Base-by-base conservation (phyloP, 2,888 invertebrate genomes). In the Drosophila fungiperda region DNA sequence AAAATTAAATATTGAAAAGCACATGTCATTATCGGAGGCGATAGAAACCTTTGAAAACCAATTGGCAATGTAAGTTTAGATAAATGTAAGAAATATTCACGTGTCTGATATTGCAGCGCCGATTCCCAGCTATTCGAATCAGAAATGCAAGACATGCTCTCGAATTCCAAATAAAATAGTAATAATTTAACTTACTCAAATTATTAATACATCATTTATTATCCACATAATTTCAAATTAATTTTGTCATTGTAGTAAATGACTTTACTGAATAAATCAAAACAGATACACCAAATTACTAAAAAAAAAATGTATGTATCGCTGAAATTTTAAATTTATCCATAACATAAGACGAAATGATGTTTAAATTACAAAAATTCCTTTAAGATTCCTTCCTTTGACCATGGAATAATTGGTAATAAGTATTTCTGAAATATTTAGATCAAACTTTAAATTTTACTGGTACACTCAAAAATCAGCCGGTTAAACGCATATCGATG, bases 11-110 rank as follows among this genome's bases (percentile, higher is more conserved):
- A 36, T 65, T 9, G 9, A 0, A 1, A 3, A 68, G 11, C 59
- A 73, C 40, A 48, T 26, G 7, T 15, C 49, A 12, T 0, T 70
- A 1, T 32, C 63, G 23, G 26, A 73, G 3, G 63, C 66, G 5
- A 9, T 29, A 1, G 23, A 55, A n/a, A 1, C 9, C 1, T 20
- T 76, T 9, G 62, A 73, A 35, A 48, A 76, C 9, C 33, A 40
- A 6, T 62, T 76, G 1, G 52, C 65, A 17, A 38, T 29, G 59
- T 76, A 49, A 76, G 54, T 49, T 2, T 0, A 4, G n/a, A 17
- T 36, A 4, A 12, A 11, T 42, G 36, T 20, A 15, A 12, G 36
- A 32, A 15, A 3, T 15, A 35, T 20, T 17, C n/a, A 67, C 32
- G 2, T 38, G 1, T 52, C 17, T 49, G 33, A 36, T 12, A 50